A percentile compares a stretch with the other conserved stretches of the same genome.
Conservation (phyloP, 2,113 vertebrate species). For the Scomber japonicus region DNA sequence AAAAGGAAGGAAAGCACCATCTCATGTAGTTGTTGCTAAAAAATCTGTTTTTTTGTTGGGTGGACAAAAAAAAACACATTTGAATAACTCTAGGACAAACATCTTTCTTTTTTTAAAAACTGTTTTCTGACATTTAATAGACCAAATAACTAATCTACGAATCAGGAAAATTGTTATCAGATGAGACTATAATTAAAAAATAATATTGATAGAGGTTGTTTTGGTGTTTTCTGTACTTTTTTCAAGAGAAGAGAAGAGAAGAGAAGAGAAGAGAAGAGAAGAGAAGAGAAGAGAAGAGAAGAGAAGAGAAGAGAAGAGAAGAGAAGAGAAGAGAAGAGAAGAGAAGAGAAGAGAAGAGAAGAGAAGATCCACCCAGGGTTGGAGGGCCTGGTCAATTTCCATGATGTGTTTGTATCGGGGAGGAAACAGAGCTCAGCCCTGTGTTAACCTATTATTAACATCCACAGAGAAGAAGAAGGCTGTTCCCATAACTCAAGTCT, state of each 20-base stretch:
- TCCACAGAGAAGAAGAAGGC: slow-evolving; percentile 51
- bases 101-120: not conserved
- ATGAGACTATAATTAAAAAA: too few species aligned
- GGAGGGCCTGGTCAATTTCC: slow-evolving; percentile 63
- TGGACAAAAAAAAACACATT: too few species aligned
- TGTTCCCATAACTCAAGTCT: slow-evolving; percentile 56
- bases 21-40: too few species aligned
- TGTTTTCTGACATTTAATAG: not conserved
- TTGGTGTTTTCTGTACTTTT: too few species aligned
- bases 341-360: slow-evolving; percentile 3
- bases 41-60: too few species aligned
- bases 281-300: not conserved
- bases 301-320: not conserved
- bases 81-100: not conserved
- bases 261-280: not conserved
- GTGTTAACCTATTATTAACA: slow-evolving; percentile 71
- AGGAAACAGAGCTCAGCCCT: slow-evolving; percentile 57
- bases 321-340: too few species aligned
- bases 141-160: not conserved
- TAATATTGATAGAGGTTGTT: too few species aligned
- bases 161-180: too few species aligned
- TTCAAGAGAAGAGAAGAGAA: not conserved
- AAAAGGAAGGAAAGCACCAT: not conserved
- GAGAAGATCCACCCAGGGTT: slow-evolving; percentile 29
- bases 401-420: slow-evolving; percentile 57